phyloP scores from a whole-genome alignment of 1,140 invertebrate genomes.

The Tetramorium alpestre region DNA sequence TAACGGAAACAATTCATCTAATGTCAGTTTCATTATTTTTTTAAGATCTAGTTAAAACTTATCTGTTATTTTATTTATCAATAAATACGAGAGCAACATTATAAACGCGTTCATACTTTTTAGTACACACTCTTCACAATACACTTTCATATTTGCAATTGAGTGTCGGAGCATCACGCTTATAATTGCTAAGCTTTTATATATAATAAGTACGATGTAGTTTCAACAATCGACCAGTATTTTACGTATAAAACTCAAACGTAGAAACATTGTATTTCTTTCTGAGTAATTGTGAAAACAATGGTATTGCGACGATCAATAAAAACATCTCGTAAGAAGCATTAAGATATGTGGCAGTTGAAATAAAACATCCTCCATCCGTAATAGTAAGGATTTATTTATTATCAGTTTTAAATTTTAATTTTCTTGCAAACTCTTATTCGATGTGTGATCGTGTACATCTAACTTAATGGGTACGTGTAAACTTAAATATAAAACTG shows the following conservation, averaged over 20 bases:
- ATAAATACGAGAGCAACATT: slow-evolving; percentile 10
- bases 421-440: background rate
- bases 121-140: background rate
- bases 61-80: background rate
- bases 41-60: background rate
- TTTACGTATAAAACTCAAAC: background rate
- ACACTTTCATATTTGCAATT: background rate
- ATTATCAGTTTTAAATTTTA: slow-evolving; percentile 11
- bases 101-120: slow-evolving; percentile 8
- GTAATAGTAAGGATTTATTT: slow-evolving; percentile 36
- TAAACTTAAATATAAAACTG: slow-evolving; percentile 39
- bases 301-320: background rate
- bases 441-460: background rate
- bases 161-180: background rate
- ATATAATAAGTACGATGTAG: slow-evolving; percentile 34
- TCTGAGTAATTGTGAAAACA: background rate
- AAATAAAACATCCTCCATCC: slow-evolving; percentile 10
- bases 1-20: slow-evolving; percentile 17
- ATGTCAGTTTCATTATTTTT: background rate
- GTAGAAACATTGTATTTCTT: slow-evolving; percentile 16
- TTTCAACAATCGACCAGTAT: slow-evolving; percentile 11
- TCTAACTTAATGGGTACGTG: background rate
- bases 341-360: background rate
- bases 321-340: background rate
- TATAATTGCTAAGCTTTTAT: slow-evolving; percentile 2